Base-by-base conservation (phyloP, 2,797 vertebrate genomes). In the Malurus leucopterus region DNA sequence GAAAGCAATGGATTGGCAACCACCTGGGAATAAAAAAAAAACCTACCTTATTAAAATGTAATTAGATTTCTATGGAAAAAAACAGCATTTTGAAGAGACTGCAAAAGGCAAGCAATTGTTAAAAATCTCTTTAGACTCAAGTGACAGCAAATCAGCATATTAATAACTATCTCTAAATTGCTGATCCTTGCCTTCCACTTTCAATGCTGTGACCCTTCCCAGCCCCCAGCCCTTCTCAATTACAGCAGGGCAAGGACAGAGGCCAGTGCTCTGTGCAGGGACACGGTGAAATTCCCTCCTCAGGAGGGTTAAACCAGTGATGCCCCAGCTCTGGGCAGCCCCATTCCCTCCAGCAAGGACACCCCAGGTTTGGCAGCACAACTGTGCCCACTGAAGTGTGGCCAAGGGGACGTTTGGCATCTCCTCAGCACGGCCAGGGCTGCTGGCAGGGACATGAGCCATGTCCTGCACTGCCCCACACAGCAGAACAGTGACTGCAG, bases 131-230 rank as follows among this genome's bases (percentile, higher is more conserved):
- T 92, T 82, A 76, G 43, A 71, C 26, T 81, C 34, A 76, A 59
- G 62, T 51, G 92, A 86, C 83, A 84, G 86, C 88, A 93, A 91
- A 94, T 93, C 90, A 92, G 64, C 82, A 95, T 88, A 94, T 93
- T 95, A 92, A 95, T 92, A 90, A 86, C 75, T 86, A 30, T 59
- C 41, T 81, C 55, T 88, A 93, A 94, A 84, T 40, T 79, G 86
- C 75, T 91, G 62, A 70, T 88, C 53, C 74, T 77, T 79, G 75
- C 87, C 80, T 92, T 86, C 89, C 87, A 59, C 67, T 93, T 72
- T 38, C 68, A 75, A 6, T 72, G 62, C 82, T 41, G 43, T 87
- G 50, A 89, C 61, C 80, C 44, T 49, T 44, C 57, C 68, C 3
- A 64, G 84, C 92, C 91, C 84, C 90, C 78, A 72, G 3, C 53